A percentile compares a stretch with the other conserved stretches of the same genome.
Conservation (phyloP, 2,797 vertebrate species). For the Siniperca obscura region DNA sequence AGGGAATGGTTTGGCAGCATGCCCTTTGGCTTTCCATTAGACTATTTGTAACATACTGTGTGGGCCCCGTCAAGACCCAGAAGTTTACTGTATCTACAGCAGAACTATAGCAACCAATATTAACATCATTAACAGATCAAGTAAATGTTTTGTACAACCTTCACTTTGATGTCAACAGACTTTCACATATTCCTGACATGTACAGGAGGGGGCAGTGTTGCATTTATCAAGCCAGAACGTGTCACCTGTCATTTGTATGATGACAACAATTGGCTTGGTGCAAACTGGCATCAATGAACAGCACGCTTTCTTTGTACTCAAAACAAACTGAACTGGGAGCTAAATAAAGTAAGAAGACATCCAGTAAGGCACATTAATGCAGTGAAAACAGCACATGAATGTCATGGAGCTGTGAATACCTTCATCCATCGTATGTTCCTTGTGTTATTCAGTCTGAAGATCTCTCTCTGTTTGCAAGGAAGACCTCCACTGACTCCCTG, state of each 20-base stretch:
- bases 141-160: background rate
- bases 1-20: background rate
- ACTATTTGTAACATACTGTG: background rate
- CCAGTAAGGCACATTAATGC: background rate
- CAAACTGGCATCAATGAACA: background rate
- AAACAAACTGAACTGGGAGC: background rate
- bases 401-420: constrained; percentile 47
- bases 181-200: background rate
- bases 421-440: constrained; percentile 70
- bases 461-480: constrained; percentile 65
- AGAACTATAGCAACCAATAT: background rate
- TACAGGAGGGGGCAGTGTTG: constrained; percentile 20
- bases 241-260: background rate
- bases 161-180: background rate
- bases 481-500: background rate
- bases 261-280: background rate
- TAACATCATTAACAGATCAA: background rate
- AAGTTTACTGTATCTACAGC: background rate
- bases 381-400: background rate
- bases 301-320: background rate
- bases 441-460: constrained; percentile 47
- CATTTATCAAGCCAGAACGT: background rate
- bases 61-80: no score
- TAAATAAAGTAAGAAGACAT: background rate
- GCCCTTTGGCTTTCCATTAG: no score